phyloP scores from a whole-genome alignment of 2,888 invertebrate species.

The Himalopsyche kuldschensis region DNA sequence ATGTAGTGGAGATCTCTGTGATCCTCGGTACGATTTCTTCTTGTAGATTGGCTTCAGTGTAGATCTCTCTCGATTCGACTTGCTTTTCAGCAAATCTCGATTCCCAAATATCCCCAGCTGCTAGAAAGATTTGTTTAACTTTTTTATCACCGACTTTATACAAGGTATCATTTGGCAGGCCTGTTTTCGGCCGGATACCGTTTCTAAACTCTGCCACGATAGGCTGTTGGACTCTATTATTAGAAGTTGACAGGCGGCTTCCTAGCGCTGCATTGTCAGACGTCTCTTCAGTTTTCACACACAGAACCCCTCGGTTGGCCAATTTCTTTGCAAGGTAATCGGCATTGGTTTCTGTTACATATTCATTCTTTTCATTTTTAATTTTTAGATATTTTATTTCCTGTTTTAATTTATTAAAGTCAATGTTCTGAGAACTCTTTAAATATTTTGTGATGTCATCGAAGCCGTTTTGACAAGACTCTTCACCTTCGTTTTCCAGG shows the following conservation, averaged over 20 bases:
- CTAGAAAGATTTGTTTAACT: neutral
- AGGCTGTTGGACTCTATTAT: neutral
- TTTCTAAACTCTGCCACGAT: neutral
- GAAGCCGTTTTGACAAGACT: constrained; percentile 9
- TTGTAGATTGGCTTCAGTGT: constrained; percentile 12
- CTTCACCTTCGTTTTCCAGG: constrained; percentile 13
- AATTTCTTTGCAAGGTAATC: constrained; percentile 18
- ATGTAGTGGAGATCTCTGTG: neutral
- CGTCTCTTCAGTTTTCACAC: neutral
- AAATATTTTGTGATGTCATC: constrained; percentile 29
- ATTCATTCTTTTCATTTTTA: constrained; percentile 11
- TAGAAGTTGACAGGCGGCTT: neutral
- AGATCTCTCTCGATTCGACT: constrained; percentile 28
- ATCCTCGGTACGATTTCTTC: constrained; percentile 31
- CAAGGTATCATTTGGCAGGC: neutral
- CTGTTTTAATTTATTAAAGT: constrained; percentile 28
- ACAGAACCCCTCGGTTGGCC: constrained; percentile 11
- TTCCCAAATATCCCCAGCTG: constrained; percentile 4
- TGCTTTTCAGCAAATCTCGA: constrained; percentile 26
- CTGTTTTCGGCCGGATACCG: neutral
- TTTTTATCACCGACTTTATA: neutral
- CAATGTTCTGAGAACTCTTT: constrained; percentile 21
- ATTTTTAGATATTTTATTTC: constrained; percentile 33
- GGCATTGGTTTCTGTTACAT: constrained; percentile 6
- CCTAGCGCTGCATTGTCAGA: neutral